A percentile compares a stretch with the other conserved stretches of the same genome.
Evolutionary conservation across 2,888 invertebrate species (phyloP).

Genomic region (Maniola hyperantus): DNA sequence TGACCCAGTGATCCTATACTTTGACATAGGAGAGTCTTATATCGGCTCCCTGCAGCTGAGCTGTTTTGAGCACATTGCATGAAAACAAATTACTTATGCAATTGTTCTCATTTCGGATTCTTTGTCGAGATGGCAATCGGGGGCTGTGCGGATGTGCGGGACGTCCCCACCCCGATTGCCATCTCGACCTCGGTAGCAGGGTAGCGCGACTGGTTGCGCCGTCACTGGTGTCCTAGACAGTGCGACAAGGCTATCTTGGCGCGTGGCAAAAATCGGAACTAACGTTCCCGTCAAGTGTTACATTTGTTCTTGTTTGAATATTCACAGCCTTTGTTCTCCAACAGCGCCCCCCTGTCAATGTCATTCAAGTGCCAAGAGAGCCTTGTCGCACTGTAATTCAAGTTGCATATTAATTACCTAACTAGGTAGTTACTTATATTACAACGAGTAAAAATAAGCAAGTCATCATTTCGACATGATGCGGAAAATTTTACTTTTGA

Average conservation of each 20-base stretch:
- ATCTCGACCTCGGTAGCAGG: too few species aligned
- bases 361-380: too few species aligned
- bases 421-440: too few species aligned
- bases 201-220: background rate
- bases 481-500: background rate
- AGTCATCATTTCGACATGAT: background rate
- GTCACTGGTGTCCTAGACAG: background rate
- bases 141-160: too few species aligned
- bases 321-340: too few species aligned
- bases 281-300: too few species aligned
- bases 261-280: too few species aligned
- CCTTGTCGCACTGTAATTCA: background rate
- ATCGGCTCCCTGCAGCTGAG: background rate
- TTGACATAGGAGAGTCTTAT: background rate
- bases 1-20: background rate
- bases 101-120: background rate
- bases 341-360: too few species aligned
- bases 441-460: background rate
- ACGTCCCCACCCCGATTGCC: too few species aligned
- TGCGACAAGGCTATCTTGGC: too few species aligned
- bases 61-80: slow-evolving; percentile 4
- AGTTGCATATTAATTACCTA: too few species aligned
- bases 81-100: slow-evolving; percentile 12
- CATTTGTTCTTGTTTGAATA: too few species aligned
- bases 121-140: background rate